These are phyloP conservation scores for Falco novaeseelandiae DNA, from an alignment of 2,797 vertebrate genomes.

Conservation along the genomic window DNA sequence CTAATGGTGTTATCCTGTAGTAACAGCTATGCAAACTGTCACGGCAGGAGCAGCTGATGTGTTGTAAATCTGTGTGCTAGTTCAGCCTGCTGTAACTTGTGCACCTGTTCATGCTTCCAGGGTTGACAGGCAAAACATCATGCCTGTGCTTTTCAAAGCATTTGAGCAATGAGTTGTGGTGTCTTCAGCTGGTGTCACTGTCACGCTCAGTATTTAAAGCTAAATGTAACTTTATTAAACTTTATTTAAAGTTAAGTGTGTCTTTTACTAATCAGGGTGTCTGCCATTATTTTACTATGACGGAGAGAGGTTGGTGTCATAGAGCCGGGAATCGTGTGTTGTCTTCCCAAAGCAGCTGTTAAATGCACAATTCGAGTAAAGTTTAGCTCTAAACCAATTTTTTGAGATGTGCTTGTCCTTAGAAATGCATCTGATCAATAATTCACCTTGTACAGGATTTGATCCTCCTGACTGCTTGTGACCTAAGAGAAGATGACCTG, in stretches of 20 bases:
- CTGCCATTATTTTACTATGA: neutral
- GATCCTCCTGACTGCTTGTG: neutral
- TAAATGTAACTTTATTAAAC: neutral
- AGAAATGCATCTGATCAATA: neutral
- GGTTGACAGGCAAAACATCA: neutral
- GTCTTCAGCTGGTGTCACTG: neutral
- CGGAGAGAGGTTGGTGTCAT: neutral
- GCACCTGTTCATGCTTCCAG: neutral
- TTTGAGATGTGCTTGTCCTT: neutral
- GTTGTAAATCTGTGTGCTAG: neutral
- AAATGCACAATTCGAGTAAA: neutral
- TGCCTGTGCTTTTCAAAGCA: neutral
- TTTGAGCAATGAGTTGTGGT: neutral
- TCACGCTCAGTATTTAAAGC: neutral
- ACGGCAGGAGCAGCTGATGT: neutral
- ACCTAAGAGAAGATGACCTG: neutral
- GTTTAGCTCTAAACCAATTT: neutral
- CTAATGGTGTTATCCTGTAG: neutral
- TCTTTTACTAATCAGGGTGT: neutral
- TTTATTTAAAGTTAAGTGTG: neutral
- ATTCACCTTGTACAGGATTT: neutral
- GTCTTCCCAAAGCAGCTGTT: neutral
- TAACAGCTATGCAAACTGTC: constrained; percentile 9
- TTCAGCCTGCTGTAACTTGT: constrained; percentile 11
- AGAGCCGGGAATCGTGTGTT: neutral